Evolutionary conservation across 2,888 invertebrate genomes (phyloP).

Genomic region (Torymus tubicola): DNA sequence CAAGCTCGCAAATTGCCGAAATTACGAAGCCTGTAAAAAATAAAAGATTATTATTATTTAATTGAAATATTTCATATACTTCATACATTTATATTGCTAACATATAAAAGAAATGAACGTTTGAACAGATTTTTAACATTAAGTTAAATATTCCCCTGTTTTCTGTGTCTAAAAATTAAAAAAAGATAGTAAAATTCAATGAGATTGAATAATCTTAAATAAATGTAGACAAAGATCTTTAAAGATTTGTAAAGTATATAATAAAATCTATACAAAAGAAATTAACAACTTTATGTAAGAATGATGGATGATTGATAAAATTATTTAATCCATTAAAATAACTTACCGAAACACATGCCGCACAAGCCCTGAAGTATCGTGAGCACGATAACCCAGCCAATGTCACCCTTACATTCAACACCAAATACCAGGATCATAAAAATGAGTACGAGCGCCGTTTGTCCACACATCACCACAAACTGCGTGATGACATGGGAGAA

Average conservation of each 20-base stretch:
- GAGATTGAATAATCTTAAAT: no score
- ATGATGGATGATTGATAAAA: no score
- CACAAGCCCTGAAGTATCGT: constrained; percentile 94
- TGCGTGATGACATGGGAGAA: constrained; percentile 96
- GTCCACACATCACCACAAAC: constrained; percentile 96
- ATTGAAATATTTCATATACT: not conserved
- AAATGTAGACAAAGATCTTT: no score
- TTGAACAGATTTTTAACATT: no score
- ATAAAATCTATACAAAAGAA: no score
- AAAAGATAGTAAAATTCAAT: no score
- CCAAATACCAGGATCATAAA: constrained; percentile 95
- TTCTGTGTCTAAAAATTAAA: no score
- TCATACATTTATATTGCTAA: not conserved
- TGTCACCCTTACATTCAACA: constrained; percentile 92
- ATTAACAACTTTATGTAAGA: no score
- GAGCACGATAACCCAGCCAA: constrained; percentile 89
- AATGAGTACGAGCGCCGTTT: constrained; percentile 91
- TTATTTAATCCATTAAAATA: no score
- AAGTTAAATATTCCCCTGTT: no score
- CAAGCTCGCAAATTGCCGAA: constrained; percentile 93
- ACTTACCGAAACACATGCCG: constrained; percentile 95
- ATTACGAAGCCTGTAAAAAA: constrained; percentile 85
- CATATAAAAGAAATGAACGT: not conserved
- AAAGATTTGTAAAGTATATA: no score
- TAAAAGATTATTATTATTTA: not conserved